Conservation (phyloP, 1,140 invertebrate species). For the Drosophila tani region DNA sequence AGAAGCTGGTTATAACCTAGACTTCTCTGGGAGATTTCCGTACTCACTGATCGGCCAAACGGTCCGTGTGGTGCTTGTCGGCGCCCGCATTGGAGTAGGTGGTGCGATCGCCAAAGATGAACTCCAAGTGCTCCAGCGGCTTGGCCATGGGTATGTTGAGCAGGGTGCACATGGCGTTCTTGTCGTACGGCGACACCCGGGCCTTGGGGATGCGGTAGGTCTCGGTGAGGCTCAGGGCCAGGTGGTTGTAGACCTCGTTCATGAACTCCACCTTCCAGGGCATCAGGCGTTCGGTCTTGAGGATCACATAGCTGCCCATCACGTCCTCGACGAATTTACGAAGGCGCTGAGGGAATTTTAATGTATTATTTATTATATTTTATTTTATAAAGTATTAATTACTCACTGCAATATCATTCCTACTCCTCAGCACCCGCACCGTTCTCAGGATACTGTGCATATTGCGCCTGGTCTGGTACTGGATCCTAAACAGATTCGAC, state of each 20-base stretch:
- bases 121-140: constrained; percentile 41
- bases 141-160: constrained; percentile 41
- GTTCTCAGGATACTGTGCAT: constrained; percentile 68
- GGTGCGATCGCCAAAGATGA: constrained; percentile 70
- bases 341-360: constrained; percentile 24
- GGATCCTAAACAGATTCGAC: constrained; percentile 61
- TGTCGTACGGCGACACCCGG: constrained; percentile 52
- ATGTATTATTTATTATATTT: too few relatives aligned
- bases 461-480: constrained; percentile 75
- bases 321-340: constrained; percentile 63
- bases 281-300: constrained; percentile 74
- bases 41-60: constrained; percentile 43
- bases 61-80: constrained; percentile 12
- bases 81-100: constrained; percentile 32
- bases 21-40: too few relatives aligned
- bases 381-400: background rate
- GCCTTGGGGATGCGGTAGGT: constrained; percentile 37
- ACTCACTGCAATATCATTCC: constrained; percentile 52
- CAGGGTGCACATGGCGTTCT: constrained; percentile 59
- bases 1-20: background rate
- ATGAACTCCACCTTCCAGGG: constrained; percentile 80
- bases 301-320: constrained; percentile 71
- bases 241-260: constrained; percentile 78
- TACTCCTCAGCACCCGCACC: constrained; percentile 46
- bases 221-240: constrained; percentile 67